Base-by-base conservation (phyloP, 2,888 invertebrate species). In the Tinea pellionella region DNA sequence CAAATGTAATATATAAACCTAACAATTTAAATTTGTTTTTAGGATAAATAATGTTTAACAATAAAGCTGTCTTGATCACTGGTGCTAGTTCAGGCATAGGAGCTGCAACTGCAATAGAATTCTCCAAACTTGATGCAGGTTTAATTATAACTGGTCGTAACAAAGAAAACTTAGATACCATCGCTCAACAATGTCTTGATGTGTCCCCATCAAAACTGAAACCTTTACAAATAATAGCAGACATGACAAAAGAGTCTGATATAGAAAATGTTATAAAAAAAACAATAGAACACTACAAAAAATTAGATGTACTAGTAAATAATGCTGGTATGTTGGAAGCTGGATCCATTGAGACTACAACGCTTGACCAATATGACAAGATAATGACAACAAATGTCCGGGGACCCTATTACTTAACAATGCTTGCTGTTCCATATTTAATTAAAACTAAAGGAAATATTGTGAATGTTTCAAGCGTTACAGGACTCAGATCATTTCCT, bases 391-490 rank as follows among this genome's bases (percentile, higher is more conserved):
- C 93, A 3, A 99, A 98, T 79, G 92, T 96, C 0, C 90, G 96
- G 64, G 89, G 92, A 0, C 83, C 93, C 6, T 94, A 93, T 72
- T 89, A 93, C 61, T 75, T 98, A 64, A 96, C 96, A 0, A 93
- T 92, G 90, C 73, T 96, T 63, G 94, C 95, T 47, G 91, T 93
- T 0, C 97, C 97, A 1, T 90, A 96, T 78, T 86, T 98, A 8
- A 87, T 94, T 2, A 88, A 92, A 79, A 89, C 91, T 0, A 93
- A 94, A 77, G 96, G 96, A 16, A 94, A 90, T 67, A 92, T 97
- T 67, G 96, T 99, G 0, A 98, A 98, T 75, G 94, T 98, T 0
- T 98, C 97, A 1, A 97, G 97, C 75, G 95, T 98, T 0, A 93
- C 93, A 68, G 98, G 98, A 8, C 73, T 96, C 29, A 89, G 97